Evolutionary conservation across 2,797 vertebrate species (phyloP).

Genomic region (Scyliorhinus canicula): DNA sequence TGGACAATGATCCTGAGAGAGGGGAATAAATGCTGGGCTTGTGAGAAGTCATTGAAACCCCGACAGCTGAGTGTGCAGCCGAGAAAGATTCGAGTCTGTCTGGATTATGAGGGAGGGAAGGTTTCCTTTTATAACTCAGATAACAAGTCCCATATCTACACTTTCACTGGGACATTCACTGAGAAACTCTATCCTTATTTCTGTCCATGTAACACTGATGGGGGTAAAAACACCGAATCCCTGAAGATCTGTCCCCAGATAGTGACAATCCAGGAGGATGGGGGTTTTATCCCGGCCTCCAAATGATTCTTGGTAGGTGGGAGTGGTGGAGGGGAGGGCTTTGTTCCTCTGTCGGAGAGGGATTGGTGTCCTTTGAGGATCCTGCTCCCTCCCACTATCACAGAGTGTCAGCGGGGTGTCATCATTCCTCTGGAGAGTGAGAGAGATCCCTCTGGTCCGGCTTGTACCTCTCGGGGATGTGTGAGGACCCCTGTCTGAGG

Average conservation of each 20-base stretch:
- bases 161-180: conserved; percentile 34
- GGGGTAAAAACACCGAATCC: neutral
- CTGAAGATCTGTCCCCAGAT: neutral
- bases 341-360: no score
- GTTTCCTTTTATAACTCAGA: conserved; percentile 34
- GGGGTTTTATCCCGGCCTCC: neutral
- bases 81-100: conserved; percentile 10
- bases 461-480: no score
- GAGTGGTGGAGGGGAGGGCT: no score
- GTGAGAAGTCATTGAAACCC: neutral
- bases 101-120: conserved; percentile 36
- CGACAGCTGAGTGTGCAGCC: neutral
- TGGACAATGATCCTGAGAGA: neutral
- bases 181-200: conserved; percentile 39
- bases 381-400: no score
- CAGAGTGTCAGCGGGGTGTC: no score
- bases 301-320: neutral
- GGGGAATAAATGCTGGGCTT: neutral
- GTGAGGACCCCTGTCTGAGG: no score
- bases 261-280: neutral
- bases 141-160: conserved; percentile 28
- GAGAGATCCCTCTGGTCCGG: no score
- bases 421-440: no score
- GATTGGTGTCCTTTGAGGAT: no score
- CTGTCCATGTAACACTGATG: neutral